These are phyloP conservation scores for Cossypha heuglini DNA, from an alignment of 2,797 vertebrate species.

Conservation along the genomic window DNA sequence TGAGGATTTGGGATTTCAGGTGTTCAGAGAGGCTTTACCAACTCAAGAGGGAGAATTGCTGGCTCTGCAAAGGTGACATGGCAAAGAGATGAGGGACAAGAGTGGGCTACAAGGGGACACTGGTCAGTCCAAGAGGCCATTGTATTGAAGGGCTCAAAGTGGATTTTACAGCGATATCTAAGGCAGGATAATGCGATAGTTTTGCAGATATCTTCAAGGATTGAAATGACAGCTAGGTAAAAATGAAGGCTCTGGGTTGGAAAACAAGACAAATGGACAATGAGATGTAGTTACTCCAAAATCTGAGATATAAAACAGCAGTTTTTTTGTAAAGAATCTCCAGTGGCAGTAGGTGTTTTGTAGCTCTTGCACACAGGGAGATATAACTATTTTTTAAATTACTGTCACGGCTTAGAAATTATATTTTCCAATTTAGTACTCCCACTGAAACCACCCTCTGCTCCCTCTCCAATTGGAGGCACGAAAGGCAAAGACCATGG, in stretches of 20 bases:
- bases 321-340: neutral
- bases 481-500: neutral
- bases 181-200: neutral
- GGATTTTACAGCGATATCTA: neutral
- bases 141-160: neutral
- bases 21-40: neutral
- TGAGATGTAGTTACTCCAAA: neutral
- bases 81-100: neutral
- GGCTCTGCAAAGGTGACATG: neutral
- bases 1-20: neutral
- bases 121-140: neutral
- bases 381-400: neutral
- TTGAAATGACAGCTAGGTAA: neutral
- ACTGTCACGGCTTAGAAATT: neutral
- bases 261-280: neutral
- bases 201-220: neutral
- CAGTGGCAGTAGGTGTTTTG: neutral
- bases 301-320: neutral
- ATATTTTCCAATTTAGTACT: neutral
- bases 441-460: neutral
- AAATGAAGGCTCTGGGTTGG: neutral
- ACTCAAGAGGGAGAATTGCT: neutral
- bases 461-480: neutral
- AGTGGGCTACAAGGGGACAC: neutral
- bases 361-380: neutral